Evolutionary conservation across 2,797 vertebrate species (phyloP).

Genomic region (Eidolon dupreanum): DNA sequence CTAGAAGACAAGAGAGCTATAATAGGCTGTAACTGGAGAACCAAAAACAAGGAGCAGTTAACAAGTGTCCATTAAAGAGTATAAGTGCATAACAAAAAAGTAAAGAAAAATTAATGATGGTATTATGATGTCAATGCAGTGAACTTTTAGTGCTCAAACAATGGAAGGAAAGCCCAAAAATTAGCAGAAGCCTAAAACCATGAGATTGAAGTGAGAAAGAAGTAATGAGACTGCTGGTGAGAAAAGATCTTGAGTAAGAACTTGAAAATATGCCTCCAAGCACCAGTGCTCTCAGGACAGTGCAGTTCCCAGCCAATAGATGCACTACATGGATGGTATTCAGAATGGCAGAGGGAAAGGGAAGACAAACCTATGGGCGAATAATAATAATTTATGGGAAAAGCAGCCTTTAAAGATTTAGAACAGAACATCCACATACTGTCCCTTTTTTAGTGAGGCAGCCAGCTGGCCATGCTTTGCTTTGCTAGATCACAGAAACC

Average conservation of each 20-base stretch:
- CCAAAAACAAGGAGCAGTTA: neutral
- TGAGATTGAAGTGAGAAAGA: neutral
- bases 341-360: neutral
- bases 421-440: neutral
- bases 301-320: neutral
- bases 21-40: neutral
- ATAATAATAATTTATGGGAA: neutral
- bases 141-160: conserved; percentile 4
- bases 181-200: neutral
- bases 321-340: neutral
- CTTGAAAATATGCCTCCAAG: neutral
- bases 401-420: neutral
- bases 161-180: neutral
- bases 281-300: neutral
- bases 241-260: neutral
- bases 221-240: neutral
- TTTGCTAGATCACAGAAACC: neutral
- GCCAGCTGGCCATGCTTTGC: neutral
- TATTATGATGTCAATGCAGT: neutral
- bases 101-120: neutral
- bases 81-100: neutral
- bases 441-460: neutral
- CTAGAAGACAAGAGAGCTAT: neutral
- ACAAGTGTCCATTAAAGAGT: neutral
- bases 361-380: neutral